Percentiles rank a stretch among this genome's conserved stretches.
These are phyloP conservation scores for Morpho achilles DNA, from an alignment of 2,888 invertebrate genomes.

Conservation along the genomic window DNA sequence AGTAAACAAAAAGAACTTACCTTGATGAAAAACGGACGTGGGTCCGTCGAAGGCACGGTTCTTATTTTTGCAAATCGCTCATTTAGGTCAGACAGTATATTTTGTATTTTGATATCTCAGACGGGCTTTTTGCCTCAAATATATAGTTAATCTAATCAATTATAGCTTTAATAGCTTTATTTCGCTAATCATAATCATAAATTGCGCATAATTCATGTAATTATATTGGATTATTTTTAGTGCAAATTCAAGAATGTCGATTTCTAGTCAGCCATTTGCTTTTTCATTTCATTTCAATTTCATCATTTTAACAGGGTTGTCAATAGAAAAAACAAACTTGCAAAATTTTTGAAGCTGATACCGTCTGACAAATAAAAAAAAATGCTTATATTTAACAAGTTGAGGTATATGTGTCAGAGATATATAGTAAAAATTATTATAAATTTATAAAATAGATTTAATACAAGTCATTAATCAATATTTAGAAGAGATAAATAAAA, in stretches of 20 bases:
- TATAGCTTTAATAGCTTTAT: slow-evolving; percentile 66
- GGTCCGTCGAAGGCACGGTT: slow-evolving; percentile 52
- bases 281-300: slow-evolving; percentile 61
- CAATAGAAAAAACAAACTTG: slow-evolving; percentile 7
- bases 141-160: slow-evolving; percentile 55
- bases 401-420: too few relatives aligned
- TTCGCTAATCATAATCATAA: slow-evolving; percentile 78
- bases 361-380: slow-evolving; percentile 5
- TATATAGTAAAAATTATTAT: too few relatives aligned
- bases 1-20: slow-evolving; percentile 54
- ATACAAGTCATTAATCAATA: too few relatives aligned
- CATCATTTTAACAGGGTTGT: slow-evolving; percentile 26
- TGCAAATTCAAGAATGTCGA: slow-evolving; percentile 65
- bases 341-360: neutral
- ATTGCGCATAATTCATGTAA: slow-evolving; percentile 80
- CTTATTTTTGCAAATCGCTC: slow-evolving; percentile 52
- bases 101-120: slow-evolving; percentile 47
- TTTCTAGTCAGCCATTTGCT: slow-evolving; percentile 78
- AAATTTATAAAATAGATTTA: too few relatives aligned
- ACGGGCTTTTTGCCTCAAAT: slow-evolving; percentile 56
- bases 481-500: too few relatives aligned
- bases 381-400: neutral
- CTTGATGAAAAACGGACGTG: slow-evolving; percentile 61
- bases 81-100: slow-evolving; percentile 53
- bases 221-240: slow-evolving; percentile 76